Conservation (phyloP, 2,888 invertebrate genomes). For the Lobophora halterata region DNA sequence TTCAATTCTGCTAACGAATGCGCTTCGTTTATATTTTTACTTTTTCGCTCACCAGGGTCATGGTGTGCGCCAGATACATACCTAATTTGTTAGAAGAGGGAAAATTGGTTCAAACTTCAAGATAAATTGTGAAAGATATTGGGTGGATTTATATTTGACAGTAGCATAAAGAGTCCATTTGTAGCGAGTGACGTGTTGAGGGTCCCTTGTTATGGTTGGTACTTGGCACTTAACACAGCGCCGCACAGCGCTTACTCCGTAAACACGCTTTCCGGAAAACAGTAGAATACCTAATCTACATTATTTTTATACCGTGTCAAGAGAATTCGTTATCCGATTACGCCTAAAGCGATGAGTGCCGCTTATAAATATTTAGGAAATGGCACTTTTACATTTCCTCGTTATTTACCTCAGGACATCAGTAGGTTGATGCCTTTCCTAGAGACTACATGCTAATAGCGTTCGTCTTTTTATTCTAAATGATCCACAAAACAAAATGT, state of each 20-base stretch:
- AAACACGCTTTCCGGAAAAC: conserved; percentile 33
- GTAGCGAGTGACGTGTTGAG: conserved; percentile 58
- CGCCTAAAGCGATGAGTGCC: conserved; percentile 49
- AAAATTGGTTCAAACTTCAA: not conserved
- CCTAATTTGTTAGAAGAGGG: conserved; percentile 1
- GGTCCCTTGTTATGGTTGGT: conserved; percentile 59
- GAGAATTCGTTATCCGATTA: conserved; percentile 59
- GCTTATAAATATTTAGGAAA: too few species aligned
- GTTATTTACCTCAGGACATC: too few species aligned
- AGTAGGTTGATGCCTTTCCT: too few species aligned
- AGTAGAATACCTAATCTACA: too few species aligned
- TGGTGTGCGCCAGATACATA: too few species aligned
- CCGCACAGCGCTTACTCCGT: conserved; percentile 35
- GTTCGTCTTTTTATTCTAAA: too few species aligned
- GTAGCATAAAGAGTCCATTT: conserved; percentile 62
- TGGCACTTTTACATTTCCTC: conserved; percentile 12
- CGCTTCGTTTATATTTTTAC: conserved; percentile 9
- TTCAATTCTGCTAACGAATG: conserved; percentile 28
- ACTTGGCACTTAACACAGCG: conserved; percentile 62
- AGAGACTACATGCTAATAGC: too few species aligned
- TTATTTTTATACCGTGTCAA: conserved; percentile 52
- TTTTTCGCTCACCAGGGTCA: too few species aligned
- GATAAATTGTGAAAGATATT: conserved; percentile 31
- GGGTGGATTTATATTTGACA: conserved; percentile 52
- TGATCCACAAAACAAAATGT: too few species aligned